Base-by-base conservation (phyloP, 2,888 invertebrate genomes). In the Platycheirus rosarum region DNA sequence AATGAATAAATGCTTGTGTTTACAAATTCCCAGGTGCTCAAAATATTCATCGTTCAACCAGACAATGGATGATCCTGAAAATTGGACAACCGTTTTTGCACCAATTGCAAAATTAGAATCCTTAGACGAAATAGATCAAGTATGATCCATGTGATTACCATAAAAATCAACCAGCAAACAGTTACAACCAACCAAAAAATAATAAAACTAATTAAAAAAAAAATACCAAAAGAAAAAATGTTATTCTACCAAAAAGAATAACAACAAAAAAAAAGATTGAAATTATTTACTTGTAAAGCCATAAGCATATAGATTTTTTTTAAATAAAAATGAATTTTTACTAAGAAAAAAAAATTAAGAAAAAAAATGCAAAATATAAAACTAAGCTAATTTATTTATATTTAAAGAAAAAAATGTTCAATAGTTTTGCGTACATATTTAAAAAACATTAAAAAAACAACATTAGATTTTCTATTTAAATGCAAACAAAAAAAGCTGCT, bases 41-140 rank as follows among this genome's bases (percentile, higher is more conserved):
- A 87, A 87, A 85, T 87, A 86, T 73, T 86, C 87, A 66, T 87
- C 87, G 40, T 87, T 87, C 65, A 87, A 87, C 82, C 87, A 87
- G 86, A 86, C 87, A 63, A 86, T 86, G 85, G 87, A 87, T 44
- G 87, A 87, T 79, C 73, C 85, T n/a, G 87, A 87, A 55, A 86
- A 86, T 77, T 87, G 87, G 87, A 87, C 86, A 71, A 87, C 86
- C 68, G 85, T 86, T 65, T 87, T 87, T 79, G 93, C 93, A 84
- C 94, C 93, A 42, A 93, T 94, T 85, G 94, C 93, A 68, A 92
- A 93, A 88, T 90, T 93, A 86, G 94, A 94, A 88, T 93, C 93
- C 46, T 89, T 93, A 86, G 94, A 93, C 87, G 93, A 93, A 89
- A 91, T 93, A 89, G 93, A 91, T 87, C 91, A 92, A 87, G 87